Evolutionary conservation across 2,113 vertebrate species (phyloP).

Genomic region (Copsychus sechellarum): DNA sequence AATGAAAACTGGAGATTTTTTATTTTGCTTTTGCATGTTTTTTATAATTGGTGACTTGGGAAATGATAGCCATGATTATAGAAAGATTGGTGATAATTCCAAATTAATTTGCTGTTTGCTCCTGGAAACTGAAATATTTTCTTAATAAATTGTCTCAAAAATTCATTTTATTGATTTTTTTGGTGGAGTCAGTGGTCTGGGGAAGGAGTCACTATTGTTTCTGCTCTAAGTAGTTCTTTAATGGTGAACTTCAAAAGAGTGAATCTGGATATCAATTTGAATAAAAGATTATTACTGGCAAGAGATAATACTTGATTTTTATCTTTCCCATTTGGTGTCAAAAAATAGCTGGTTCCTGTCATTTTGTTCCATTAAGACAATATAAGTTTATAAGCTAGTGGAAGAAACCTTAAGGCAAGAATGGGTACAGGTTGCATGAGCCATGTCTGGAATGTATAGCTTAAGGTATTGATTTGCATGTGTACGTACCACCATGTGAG

Average conservation of each 20-base stretch:
- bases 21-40: neutral
- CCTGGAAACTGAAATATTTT: neutral
- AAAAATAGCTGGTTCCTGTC: neutral
- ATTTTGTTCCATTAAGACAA: neutral
- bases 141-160: neutral
- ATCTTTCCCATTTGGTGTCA: neutral
- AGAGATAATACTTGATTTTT: neutral
- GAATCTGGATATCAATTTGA: neutral
- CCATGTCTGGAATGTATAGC: neutral
- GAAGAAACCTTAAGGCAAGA: neutral
- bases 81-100: neutral
- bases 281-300: neutral
- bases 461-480: neutral
- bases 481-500: neutral
- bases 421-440: neutral
- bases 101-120: neutral
- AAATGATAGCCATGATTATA: neutral
- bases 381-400: neutral
- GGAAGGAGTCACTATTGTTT: neutral
- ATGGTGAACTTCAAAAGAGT: neutral
- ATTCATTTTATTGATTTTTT: neutral
- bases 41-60: neutral
- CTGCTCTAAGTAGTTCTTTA: neutral
- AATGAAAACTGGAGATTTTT: neutral
- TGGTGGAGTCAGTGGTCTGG: neutral